These are phyloP conservation scores for Pyralis farinalis DNA, from an alignment of 2,888 invertebrate genomes.

Conservation along the genomic window DNA sequence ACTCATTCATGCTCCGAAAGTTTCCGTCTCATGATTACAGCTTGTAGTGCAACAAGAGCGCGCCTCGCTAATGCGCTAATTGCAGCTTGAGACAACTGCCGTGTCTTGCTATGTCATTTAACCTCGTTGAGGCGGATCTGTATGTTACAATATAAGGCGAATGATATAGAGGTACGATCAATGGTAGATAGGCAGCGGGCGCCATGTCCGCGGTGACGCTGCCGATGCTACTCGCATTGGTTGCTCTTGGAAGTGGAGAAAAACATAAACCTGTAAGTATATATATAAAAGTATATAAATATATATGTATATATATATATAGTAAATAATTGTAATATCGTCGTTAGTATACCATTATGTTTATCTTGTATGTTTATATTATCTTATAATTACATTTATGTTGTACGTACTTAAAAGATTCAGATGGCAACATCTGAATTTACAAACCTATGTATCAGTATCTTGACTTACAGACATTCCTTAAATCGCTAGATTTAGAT, in stretches of 20 bases:
- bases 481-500: too few species aligned
- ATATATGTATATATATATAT: too few species aligned
- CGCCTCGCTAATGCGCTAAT: conserved; percentile 47
- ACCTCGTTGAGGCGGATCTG: conserved; percentile 17
- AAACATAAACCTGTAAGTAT: conserved; percentile 61
- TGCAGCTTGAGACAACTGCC: conserved; percentile 41
- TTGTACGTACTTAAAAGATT: too few species aligned
- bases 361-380: too few species aligned
- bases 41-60: conserved; percentile 41
- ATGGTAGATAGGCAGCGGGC: conserved; percentile 33
- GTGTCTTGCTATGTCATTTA: conserved; percentile 29
- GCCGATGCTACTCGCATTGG: conserved; percentile 39
- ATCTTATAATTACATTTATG: too few species aligned
- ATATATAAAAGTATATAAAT: too few species aligned
- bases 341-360: too few species aligned
- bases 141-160: conserved; percentile 26
- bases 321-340: too few species aligned
- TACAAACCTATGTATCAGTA: too few species aligned
- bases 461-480: too few species aligned
- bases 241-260: conserved; percentile 37
- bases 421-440: too few species aligned
- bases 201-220: conserved; percentile 55
- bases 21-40: conserved; percentile 56
- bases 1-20: conserved; percentile 49
- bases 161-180: conserved; percentile 13